These are phyloP conservation scores for Zaprionus inermis DNA, from an alignment of 1,140 invertebrate genomes.

Conservation along the genomic window DNA sequence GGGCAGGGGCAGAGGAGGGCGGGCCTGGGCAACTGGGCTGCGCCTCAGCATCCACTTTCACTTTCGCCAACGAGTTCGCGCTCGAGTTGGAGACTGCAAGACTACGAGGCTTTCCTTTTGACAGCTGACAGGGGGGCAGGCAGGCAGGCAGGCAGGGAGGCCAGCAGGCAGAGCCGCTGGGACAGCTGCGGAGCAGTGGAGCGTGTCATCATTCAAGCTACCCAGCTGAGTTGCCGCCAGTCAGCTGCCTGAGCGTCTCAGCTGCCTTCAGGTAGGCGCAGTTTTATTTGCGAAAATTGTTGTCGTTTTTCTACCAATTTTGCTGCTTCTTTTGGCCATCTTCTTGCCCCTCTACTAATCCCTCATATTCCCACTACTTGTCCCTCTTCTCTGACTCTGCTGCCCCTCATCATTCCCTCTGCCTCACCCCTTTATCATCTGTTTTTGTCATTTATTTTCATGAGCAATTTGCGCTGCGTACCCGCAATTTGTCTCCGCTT, in stretches of 20 bases:
- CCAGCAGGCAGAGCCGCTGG: background rate
- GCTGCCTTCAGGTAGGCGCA: constrained; percentile 30
- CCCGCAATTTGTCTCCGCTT: constrained; percentile 54
- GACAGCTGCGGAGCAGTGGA: constrained; percentile 44
- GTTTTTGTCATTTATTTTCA: constrained; percentile 42
- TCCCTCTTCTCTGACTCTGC: background rate
- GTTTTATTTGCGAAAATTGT: constrained; percentile 75
- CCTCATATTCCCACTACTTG: background rate
- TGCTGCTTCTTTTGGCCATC: background rate
- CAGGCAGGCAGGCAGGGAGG: constrained; percentile 1
- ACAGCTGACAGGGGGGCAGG: constrained; percentile 35
- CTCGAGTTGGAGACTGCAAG: background rate
- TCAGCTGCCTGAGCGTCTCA: background rate
- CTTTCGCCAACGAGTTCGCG: constrained; percentile 43
- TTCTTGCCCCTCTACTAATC: background rate
- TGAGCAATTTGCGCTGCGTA: constrained; percentile 46
- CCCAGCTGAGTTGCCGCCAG: constrained; percentile 1
- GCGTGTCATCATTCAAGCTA: constrained; percentile 58
- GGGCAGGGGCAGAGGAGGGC: background rate
- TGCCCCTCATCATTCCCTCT: background rate
- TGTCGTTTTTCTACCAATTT: constrained; percentile 22
- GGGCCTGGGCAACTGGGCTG: background rate
- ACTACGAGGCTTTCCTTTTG: constrained; percentile 39
- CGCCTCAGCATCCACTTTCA: constrained; percentile 61
- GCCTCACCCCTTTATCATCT: too few species aligned